Percentiles rank a stretch among this genome's conserved stretches.
Conservation (phyloP, 2,888 invertebrate species). For the Coremacera marginata region DNA sequence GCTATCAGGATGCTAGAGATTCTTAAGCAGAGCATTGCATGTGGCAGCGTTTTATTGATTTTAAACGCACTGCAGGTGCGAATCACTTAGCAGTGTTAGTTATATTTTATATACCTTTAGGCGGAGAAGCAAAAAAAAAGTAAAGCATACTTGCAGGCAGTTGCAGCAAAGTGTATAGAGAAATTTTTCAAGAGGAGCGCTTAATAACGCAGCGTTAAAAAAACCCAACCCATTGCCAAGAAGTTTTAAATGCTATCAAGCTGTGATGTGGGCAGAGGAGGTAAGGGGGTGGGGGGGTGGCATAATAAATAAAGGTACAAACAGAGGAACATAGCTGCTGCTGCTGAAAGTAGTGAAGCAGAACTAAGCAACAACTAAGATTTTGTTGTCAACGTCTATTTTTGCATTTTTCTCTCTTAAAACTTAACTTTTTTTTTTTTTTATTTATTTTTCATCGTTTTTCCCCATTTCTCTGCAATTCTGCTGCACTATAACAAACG, state of each 20-base stretch:
- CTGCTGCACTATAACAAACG: background rate
- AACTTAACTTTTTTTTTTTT: background rate
- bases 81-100: background rate
- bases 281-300: too few relatives aligned
- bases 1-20: background rate
- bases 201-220: background rate
- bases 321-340: too few relatives aligned
- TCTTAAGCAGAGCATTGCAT: background rate
- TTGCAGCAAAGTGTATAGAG: too few relatives aligned
- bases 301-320: too few relatives aligned
- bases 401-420: background rate
- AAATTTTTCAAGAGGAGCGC: too few relatives aligned
- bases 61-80: conserved; percentile 15
- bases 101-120: too few relatives aligned
- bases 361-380: background rate
- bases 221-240: background rate
- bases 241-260: too few relatives aligned
- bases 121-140: background rate
- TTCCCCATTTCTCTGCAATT: background rate
- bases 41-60: conserved; percentile 10
- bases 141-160: background rate
- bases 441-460: background rate
- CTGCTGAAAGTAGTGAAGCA: too few relatives aligned
- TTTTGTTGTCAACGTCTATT: conserved; percentile 21
- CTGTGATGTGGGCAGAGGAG: too few relatives aligned